Evolutionary conservation across 1,140 invertebrate species (phyloP), one percentile per base, ranked within the genome.

Genomic region (Leptinotarsa lineolata): DNA sequence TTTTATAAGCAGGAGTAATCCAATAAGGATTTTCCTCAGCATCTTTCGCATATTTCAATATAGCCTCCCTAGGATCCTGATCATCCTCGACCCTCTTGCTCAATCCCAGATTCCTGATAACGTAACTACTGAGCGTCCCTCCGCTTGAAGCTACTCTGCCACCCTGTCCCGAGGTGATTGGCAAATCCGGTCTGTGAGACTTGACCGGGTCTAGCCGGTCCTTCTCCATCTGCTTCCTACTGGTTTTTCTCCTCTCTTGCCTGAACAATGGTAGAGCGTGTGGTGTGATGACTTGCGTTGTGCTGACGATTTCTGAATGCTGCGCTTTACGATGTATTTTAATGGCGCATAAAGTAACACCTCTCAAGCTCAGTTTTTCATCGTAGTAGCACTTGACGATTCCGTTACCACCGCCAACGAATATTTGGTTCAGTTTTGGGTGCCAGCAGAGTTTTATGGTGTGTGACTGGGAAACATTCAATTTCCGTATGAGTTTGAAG

Each of bases 21-120:
- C 96, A 99, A 82, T 96, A 97, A 0, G 98, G 98, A 89, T 99
- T 97, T 83, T 98, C 94, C 66, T 90, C 96, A 0, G 98, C 97
- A 39, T 97, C 96, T 84, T 99, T 97, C 0, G 97, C 97, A 86
- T 93, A 98, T 76, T 96, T 93, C n/a, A 99, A 86, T 80, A 99
- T 97, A 6, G 97, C 97, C 81, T 97, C 95, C 69, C 98, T 89
- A 0, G 98, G 97, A 88, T 99, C 97, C 80, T 97, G 95, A 85
- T 98, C 97, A 81, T 97, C 95, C 77, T 98, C 93, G 20, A 97
- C 94, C 71, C 95, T 89, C 81, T 99, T 99, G 77, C 94, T 95
- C 2, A 97, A 85, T 0, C 97, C 97, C 22, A 99, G 87, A 84
- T 98, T 97, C 71, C 97, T 89, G 63, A 98, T 98, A 22, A 99